These are phyloP conservation scores for Helicoverpa armigera DNA, from an alignment of 1,140 invertebrate species.

Conservation along the genomic window DNA sequence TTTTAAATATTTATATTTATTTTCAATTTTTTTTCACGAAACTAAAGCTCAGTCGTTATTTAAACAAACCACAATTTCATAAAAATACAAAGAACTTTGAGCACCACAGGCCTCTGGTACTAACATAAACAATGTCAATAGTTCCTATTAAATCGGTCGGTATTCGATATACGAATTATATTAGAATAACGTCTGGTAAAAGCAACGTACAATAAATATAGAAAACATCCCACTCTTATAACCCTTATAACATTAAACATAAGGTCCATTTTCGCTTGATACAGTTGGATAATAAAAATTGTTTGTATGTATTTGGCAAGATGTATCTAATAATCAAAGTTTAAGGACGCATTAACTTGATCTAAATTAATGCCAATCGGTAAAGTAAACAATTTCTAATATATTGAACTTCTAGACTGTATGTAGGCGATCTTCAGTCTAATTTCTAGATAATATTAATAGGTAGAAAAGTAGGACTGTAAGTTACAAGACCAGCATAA, in stretches of 20 bases:
- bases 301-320: constrained; percentile 70
- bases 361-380: constrained; percentile 30
- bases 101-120: constrained; percentile 67
- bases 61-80: background rate
- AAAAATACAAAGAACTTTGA: constrained; percentile 68
- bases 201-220: constrained; percentile 83
- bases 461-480: too few species aligned
- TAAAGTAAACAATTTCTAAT: background rate
- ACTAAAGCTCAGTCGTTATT: background rate
- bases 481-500: too few species aligned
- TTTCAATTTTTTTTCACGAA: background rate
- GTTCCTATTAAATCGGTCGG: constrained; percentile 84
- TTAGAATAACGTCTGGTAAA: constrained; percentile 80
- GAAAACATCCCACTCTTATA: constrained; percentile 36
- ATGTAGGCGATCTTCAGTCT: background rate
- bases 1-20: too few species aligned
- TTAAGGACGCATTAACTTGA: constrained; percentile 52
- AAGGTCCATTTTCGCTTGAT: constrained; percentile 62
- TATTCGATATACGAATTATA: constrained; percentile 83
- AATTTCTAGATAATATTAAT: background rate
- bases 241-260: constrained; percentile 57
- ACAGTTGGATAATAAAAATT: constrained; percentile 51
- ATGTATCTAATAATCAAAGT: constrained; percentile 63
- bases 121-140: constrained; percentile 84
- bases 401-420: background rate